Percentiles rank a stretch among this genome's conserved stretches.
Evolutionary conservation across 2,888 invertebrate species (phyloP).

Genomic region (Erebia aethiops): DNA sequence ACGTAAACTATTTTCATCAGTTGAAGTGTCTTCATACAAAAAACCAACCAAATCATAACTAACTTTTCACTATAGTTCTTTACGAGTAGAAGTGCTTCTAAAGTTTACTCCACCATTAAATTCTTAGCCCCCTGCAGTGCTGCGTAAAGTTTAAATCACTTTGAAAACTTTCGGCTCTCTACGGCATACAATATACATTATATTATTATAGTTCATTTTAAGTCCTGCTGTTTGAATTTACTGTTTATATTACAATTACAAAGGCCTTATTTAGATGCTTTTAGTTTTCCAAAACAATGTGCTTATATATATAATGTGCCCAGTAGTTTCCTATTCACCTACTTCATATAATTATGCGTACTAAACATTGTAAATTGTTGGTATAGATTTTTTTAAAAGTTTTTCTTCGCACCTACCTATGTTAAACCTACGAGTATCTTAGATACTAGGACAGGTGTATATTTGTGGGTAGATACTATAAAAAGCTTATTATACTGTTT

Average conservation of each 20-base stretch:
- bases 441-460: too few relatives aligned
- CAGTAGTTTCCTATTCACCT: too few relatives aligned
- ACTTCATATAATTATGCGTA: too few relatives aligned
- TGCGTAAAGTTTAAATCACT: constrained; percentile 4
- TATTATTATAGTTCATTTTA: not conserved
- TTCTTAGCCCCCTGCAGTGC: not conserved
- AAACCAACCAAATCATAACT: not conserved
- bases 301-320: too few relatives aligned
- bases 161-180: not conserved
- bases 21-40: not conserved
- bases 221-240: not conserved
- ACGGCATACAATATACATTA: not conserved
- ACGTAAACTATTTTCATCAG: not conserved
- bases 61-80: not conserved
- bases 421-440: too few relatives aligned
- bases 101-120: not conserved
- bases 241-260: not conserved
- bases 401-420: too few relatives aligned
- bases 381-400: too few relatives aligned
- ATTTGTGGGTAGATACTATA: too few relatives aligned
- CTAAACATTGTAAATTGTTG: too few relatives aligned
- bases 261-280: not conserved
- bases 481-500: too few relatives aligned
- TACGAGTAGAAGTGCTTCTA: not conserved
- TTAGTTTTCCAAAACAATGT: not conserved